Evolutionary conservation across 2,113 vertebrate genomes (phyloP).

Genomic region (Nanger granti): DNA sequence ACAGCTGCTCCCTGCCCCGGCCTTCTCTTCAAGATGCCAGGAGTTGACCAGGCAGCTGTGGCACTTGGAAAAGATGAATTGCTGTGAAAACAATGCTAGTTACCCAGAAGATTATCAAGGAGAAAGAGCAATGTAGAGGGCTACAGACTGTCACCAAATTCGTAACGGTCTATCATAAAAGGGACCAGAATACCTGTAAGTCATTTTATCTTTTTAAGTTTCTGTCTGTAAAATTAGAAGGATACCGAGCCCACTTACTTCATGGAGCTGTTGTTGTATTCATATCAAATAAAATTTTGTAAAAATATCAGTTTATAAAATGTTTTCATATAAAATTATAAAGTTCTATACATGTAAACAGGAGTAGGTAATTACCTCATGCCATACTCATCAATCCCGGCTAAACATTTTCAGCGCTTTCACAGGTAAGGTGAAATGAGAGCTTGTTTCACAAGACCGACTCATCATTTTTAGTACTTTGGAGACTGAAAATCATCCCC

Average conservation of each 20-base stretch:
- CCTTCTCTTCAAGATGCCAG: not conserved
- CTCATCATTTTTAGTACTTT: not conserved
- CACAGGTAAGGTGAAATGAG: not conserved
- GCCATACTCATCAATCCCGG: not conserved
- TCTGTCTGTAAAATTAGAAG: not conserved
- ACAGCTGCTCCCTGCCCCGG: not conserved
- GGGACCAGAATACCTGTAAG: not conserved
- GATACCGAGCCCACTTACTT: not conserved
- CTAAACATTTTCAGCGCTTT: not conserved
- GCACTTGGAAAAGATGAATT: not conserved
- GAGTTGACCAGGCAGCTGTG: rapidly evolving
- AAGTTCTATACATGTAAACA: not conserved
- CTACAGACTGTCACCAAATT: not conserved
- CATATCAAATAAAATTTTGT: not conserved
- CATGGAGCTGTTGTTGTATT: not conserved
- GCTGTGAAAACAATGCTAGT: not conserved
- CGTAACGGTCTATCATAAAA: not conserved
- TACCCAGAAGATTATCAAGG: not conserved
- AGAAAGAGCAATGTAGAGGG: not conserved
- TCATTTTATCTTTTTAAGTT: not conserved
- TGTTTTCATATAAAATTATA: not conserved
- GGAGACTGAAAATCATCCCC: not conserved
- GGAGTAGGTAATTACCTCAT: not conserved
- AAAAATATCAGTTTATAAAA: not conserved
- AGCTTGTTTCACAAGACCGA: not conserved